A percentile compares a stretch with the other conserved stretches of the same genome.
These are phyloP conservation scores for Gymnocephalus cernua DNA, from an alignment of 2,113 vertebrate genomes.

Conservation along the genomic window DNA sequence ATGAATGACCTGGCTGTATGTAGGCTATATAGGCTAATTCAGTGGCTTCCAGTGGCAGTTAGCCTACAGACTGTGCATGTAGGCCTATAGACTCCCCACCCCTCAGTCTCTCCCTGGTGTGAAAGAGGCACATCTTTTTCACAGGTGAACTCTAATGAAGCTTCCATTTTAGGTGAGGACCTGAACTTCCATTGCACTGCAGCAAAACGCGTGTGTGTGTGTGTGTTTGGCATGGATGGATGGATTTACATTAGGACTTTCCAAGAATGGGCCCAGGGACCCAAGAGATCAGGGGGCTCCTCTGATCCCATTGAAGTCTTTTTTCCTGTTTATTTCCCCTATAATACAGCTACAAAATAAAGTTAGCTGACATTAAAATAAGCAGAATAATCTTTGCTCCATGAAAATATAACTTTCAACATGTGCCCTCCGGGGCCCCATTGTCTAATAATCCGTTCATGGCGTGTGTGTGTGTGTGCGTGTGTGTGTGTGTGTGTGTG, in stretches of 20 bases:
- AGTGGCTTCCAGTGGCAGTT: neutral
- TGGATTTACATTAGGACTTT: constrained; percentile 30
- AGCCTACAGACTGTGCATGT: neutral
- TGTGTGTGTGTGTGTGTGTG: neutral
- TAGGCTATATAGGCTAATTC: neutral
- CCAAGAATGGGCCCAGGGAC: constrained; percentile 19
- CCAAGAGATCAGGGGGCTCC: neutral
- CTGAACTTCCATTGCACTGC: constrained; percentile 29
- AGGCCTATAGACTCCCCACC: neutral
- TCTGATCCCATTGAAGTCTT: neutral
- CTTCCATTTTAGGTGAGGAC: constrained; percentile 48
- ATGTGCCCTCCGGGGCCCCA: too few relatives aligned
- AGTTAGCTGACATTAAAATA: neutral
- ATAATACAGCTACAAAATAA: neutral
- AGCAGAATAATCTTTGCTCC: too few relatives aligned
- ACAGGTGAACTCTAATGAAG: constrained; percentile 79
- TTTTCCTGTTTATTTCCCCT: neutral
- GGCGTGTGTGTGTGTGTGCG: constrained; percentile 13
- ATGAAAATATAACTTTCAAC: too few relatives aligned
- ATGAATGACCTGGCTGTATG: too few relatives aligned
- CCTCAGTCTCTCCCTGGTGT: constrained; percentile 64
- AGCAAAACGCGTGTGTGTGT: neutral
- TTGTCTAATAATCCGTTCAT: neutral
- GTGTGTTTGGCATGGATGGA: neutral
- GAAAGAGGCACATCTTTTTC: constrained; percentile 70